Base-by-base conservation (phyloP, 1,140 invertebrate genomes). In the Vollenhovia emeryi region DNA sequence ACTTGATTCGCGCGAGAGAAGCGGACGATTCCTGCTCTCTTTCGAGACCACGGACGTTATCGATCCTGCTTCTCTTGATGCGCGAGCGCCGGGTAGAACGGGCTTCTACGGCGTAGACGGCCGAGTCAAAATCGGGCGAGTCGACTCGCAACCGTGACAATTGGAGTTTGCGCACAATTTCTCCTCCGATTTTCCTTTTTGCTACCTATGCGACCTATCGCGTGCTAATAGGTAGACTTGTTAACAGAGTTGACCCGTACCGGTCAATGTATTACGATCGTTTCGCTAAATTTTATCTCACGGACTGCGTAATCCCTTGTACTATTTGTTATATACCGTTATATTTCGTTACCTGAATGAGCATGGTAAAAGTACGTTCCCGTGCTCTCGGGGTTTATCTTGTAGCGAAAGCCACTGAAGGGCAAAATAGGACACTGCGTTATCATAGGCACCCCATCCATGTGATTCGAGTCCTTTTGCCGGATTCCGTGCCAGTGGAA, bases 321-420 rank as follows among this genome's bases (percentile, higher is more conserved):
- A n/a, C n/a, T n/a, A n/a, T n/a, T n/a, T n/a, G n/a, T n/a, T n/a
- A n/a, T n/a, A n/a, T n/a, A n/a, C n/a, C n/a, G n/a, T n/a, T n/a
- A n/a, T n/a, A n/a, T n/a, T n/a, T n/a, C n/a, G n/a, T n/a, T 36
- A 96, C 95, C 95, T 66, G 95, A 94, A 89, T 96, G 96, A 3
- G 96, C 95, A 87, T 96, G 96, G 91, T 96, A 97, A 83, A 96
- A 96, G 88, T 96, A 95, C 2, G 96, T 96, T 3, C 96, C 96
- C 45, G 89, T 24, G 36, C 93, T 93, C 43, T 95, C 93, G 7
- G 96, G 96, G 66, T 92, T 92, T 79, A 96, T 95, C 24, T 89
- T 89, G 84, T 96, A 96, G 15, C 94, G 94, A 85, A 96, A 97
- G 15, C 93, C 94, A 43, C 94, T 94, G 9, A 93, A 94, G 2